phyloP scores from a whole-genome alignment of 2,113 vertebrate genomes.

The Carassius carassius region DNA sequence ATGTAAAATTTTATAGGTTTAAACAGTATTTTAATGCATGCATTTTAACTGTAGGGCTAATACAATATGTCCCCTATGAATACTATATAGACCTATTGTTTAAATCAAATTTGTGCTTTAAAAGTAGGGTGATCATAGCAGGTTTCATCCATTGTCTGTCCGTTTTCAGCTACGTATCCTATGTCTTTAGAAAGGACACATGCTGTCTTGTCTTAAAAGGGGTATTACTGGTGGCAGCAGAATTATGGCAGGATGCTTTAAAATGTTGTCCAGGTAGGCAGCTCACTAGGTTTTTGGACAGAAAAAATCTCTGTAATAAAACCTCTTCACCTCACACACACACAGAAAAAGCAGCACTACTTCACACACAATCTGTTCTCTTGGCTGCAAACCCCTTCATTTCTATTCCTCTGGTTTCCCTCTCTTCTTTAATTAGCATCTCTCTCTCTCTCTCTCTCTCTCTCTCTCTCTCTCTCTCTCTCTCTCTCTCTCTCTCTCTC shows the following conservation, averaged over 20 bases:
- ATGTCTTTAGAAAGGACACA: not conserved
- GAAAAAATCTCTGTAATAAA: not conserved
- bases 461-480: not conserved
- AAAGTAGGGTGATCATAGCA: no score
- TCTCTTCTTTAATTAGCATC: constrained; percentile 24
- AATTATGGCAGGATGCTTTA: not conserved
- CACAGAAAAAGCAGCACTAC: not conserved
- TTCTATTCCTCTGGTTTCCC: constrained; percentile 17
- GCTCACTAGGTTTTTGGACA: not conserved
- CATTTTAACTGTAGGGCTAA: no score
- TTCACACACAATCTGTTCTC: constrained; percentile 1
- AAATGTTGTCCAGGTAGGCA: constrained; percentile 5
- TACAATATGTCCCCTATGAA: no score
- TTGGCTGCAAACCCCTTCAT: constrained; percentile 16
- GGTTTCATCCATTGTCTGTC: no score
- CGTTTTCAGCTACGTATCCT: not conserved
- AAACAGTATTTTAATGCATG: no score
- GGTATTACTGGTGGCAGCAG: no score
- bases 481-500: not conserved
- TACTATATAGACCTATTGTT: no score
- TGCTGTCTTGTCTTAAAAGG: not conserved
- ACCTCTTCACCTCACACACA: not conserved
- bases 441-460: not conserved
- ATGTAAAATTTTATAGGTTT: no score
- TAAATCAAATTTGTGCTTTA: no score